These are phyloP conservation scores for Netelia melanura DNA, from an alignment of 2,888 invertebrate species.

Conservation along the genomic window DNA sequence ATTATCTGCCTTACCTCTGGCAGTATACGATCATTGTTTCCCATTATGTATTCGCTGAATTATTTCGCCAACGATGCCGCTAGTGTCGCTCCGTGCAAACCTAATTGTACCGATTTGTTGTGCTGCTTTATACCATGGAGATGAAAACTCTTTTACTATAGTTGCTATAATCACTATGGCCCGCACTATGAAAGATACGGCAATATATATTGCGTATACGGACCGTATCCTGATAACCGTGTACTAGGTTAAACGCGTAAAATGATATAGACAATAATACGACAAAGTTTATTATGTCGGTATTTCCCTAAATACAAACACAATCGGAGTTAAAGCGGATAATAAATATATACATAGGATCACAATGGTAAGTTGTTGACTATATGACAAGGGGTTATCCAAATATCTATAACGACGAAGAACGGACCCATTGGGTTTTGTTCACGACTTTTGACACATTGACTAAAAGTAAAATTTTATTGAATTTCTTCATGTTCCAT, in stretches of 20 bases:
- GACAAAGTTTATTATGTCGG: constrained; percentile 29
- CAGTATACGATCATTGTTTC: no score
- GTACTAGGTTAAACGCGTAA: constrained; percentile 34
- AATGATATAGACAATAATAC: constrained; percentile 22
- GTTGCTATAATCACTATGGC: background rate
- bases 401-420: background rate
- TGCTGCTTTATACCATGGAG: no score
- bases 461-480: background rate
- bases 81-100: no score
- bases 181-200: background rate
- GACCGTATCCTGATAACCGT: background rate
- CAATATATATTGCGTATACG: background rate
- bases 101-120: no score
- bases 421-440: constrained; percentile 1
- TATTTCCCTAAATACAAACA: constrained; percentile 18
- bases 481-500: background rate
- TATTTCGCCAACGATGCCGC: no score
- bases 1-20: no score
- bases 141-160: no score
- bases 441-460: background rate
- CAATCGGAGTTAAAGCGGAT: background rate
- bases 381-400: background rate
- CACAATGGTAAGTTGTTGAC: constrained; percentile 29
- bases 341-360: background rate
- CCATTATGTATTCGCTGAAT: no score